phyloP scores from a whole-genome alignment of 2,888 invertebrate genomes.

The Dasysyrphus albostriatus region DNA sequence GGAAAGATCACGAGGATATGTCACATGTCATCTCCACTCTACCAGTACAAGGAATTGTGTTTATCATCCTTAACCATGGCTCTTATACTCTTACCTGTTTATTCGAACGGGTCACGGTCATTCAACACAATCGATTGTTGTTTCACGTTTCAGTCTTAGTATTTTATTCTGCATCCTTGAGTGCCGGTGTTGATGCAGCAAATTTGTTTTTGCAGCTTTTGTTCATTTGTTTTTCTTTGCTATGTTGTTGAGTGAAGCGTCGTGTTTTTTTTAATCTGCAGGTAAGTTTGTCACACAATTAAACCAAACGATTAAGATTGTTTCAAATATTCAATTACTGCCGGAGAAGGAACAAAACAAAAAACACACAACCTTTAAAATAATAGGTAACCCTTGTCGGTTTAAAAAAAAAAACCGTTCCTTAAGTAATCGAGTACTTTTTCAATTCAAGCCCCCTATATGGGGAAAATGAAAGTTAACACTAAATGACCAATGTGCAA shows the following conservation, averaged over 20 bases:
- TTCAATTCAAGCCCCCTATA: conserved; percentile 32
- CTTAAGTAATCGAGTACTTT: neutral
- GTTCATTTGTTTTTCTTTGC: neutral
- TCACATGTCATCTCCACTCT: conserved; percentile 23
- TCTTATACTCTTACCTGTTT: conserved; percentile 50
- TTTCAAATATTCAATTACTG: neutral
- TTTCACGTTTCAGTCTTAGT: conserved; percentile 26
- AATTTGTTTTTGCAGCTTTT: conserved; percentile 17
- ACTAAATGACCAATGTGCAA: conserved; percentile 40
- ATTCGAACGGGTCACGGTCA: conserved; percentile 62
- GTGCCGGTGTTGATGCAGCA: conserved; percentile 61
- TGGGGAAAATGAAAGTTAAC: conserved; percentile 49
- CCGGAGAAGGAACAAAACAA: neutral
- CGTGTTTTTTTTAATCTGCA: neutral
- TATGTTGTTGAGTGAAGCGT: neutral
- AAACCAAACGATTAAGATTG: conserved; percentile 1
- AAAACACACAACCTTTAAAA: neutral
- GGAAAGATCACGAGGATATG: conserved; percentile 8
- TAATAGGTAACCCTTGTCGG: neutral
- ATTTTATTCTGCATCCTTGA: conserved; percentile 39
- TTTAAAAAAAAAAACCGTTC: neutral
- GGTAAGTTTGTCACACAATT: neutral
- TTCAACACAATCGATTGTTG: conserved; percentile 60
- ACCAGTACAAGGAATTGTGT: neutral
- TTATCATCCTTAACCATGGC: conserved; percentile 23